phyloP scores from a whole-genome alignment of 2,888 invertebrate genomes.

The Lissocephala sabroskyi region DNA sequence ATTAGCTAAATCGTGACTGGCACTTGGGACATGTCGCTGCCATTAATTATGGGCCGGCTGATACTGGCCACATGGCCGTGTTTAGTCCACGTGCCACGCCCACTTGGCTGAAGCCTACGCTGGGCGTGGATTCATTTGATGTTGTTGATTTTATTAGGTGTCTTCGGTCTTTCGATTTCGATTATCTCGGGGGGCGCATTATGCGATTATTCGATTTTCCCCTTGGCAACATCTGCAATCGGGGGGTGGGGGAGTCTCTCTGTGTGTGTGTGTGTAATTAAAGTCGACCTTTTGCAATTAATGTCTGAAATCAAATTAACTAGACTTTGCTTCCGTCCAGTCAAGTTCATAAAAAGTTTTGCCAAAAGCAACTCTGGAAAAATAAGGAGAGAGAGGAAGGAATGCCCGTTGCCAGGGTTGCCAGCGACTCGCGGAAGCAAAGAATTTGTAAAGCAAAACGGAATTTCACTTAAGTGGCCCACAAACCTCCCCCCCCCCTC shows the following conservation, averaged over 20 bases:
- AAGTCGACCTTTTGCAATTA: slow-evolving; percentile 64
- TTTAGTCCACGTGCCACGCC: neutral
- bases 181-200: no score
- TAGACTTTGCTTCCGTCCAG: neutral
- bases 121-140: neutral
- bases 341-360: neutral
- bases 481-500: no score
- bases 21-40: slow-evolving; percentile 62
- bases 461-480: neutral
- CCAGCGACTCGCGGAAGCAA: no score
- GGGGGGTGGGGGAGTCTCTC: no score
- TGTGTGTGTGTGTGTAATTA: slow-evolving; percentile 34
- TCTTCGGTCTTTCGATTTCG: slow-evolving; percentile 34
- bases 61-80: slow-evolving; percentile 4
- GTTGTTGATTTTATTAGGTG: slow-evolving; percentile 34
- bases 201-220: neutral
- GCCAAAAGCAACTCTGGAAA: slow-evolving; percentile 14
- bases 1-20: slow-evolving; percentile 67
- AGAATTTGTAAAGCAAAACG: no score
- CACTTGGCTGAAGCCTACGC: no score
- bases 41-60: slow-evolving; percentile 63
- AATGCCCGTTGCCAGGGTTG: neutral
- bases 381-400: slow-evolving; percentile 16
- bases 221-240: slow-evolving; percentile 29
- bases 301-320: slow-evolving; percentile 58